A percentile compares a stretch with the other conserved stretches of the same genome.
Conservation (phyloP, 2,113 vertebrate species). For the Crotalus viridis region DNA sequence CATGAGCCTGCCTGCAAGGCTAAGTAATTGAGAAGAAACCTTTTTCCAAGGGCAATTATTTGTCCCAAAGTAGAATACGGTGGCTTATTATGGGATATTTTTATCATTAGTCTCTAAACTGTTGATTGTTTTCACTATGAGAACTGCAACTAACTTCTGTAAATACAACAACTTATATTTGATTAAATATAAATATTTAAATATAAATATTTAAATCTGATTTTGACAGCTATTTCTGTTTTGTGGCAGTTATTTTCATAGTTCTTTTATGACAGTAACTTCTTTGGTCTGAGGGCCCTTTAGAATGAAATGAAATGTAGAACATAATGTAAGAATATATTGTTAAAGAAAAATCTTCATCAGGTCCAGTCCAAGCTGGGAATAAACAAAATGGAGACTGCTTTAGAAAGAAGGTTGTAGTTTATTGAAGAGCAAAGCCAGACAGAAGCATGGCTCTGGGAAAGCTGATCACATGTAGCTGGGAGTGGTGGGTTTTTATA, state of each 20-base stretch:
- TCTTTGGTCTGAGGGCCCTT: background rate
- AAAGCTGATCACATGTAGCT: too few relatives aligned
- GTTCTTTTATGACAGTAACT: background rate
- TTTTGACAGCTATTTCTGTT: background rate
- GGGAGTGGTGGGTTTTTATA: too few relatives aligned
- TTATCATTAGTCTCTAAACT: background rate
- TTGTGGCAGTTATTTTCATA: background rate
- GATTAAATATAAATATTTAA: background rate
- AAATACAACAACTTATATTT: background rate
- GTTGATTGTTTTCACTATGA: background rate
- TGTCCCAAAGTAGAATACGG: background rate
- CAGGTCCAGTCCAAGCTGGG: too few relatives aligned
- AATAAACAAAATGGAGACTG: too few relatives aligned
- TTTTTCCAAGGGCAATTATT: background rate
- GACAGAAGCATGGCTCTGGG: too few relatives aligned
- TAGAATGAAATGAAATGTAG: background rate
- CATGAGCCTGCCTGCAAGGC: background rate
- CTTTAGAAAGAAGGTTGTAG: too few relatives aligned
- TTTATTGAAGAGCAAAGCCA: too few relatives aligned
- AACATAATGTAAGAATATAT: background rate
- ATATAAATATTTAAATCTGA: background rate
- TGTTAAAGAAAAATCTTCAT: too few relatives aligned
- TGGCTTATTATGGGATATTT: background rate
- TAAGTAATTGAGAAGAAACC: background rate
- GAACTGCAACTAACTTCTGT: background rate